Evolutionary conservation across 1,140 invertebrate genomes (phyloP), one percentile per base, ranked within the genome.

Genomic region (Marisa cornuarietis): DNA sequence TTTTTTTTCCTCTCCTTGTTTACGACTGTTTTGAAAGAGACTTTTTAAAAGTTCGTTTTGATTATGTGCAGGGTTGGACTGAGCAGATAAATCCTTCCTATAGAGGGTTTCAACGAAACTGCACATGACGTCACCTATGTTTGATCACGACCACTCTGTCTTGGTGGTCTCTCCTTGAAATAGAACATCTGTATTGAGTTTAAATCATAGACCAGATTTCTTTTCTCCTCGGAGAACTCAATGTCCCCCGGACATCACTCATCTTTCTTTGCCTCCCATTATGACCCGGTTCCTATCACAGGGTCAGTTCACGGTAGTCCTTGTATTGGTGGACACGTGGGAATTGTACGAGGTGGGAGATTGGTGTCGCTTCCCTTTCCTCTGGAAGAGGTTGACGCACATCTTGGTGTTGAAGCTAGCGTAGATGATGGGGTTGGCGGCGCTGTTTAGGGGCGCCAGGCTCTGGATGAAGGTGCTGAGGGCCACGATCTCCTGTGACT

Each of bases 401-500:
- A 96, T 94, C 83, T 95, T 94, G 24, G 96, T 97, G 52, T 85
- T 88, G 91, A 99, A 99, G 81, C 98, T 93, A 89, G 96, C 98
- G 91, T 97, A 98, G 85, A 98, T 98, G 51, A 98, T 92, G 0
- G 97, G 97, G 92, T 98, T 99, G 26, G 96, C 96, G 0, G 96
- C 96, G 0, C 96, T 97, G 92, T 98, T 98, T 13, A 99, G 92
- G 2, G 96, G 96, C 16, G 96, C 96, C 76, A 98, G 91, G 88
- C 96, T 97, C 89, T 98, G 96, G 80, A 98, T 96, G 86, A 99
- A 96, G 6, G 96, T 97, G 14, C 96, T 95, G 6, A 98, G 93
- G 10, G 96, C 96, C 5, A 95, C 93, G 86, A 94, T 95, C 78
- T 93, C 91, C 1, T 96, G 95, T 10, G 97, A 94, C 71, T 74